A percentile compares a stretch with the other conserved stretches of the same genome.
phyloP scores from a whole-genome alignment of 2,797 vertebrate genomes.

The Poeciliopsis paucimaculata region DNA sequence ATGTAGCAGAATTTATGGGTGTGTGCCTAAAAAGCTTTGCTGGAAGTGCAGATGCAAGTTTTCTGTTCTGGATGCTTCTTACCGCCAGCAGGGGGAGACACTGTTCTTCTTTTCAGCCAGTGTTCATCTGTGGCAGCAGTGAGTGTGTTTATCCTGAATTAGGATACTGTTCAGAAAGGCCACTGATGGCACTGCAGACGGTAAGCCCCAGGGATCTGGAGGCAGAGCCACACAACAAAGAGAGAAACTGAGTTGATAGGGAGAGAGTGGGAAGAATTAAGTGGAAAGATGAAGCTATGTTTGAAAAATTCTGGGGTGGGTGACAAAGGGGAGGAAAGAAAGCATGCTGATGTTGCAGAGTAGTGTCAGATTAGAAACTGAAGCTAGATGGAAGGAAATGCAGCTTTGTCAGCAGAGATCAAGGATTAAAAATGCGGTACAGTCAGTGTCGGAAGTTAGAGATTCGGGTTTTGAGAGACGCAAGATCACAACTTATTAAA shows the following conservation, averaged over 20 bases:
- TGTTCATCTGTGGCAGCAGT: conserved; percentile 54
- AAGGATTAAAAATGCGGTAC: conserved; percentile 11
- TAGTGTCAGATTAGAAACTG: conserved; percentile 19
- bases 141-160: conserved; percentile 52
- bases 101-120: background rate
- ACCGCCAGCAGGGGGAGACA: conserved; percentile 62
- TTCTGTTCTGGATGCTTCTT: background rate
- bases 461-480: conserved; percentile 3
- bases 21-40: background rate
- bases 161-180: conserved; percentile 45
- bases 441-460: conserved; percentile 20
- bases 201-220: conserved; percentile 35
- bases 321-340: conserved; percentile 32
- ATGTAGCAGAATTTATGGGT: conserved; percentile 20
- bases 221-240: conserved; percentile 23
- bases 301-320: conserved; percentile 38
- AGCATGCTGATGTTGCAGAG: conserved; percentile 25
- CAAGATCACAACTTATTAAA: conserved; percentile 64
- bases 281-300: conserved; percentile 27
- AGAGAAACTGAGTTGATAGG: conserved; percentile 16
- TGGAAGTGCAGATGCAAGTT: background rate
- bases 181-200: conserved; percentile 51
- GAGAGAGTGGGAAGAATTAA: conserved; percentile 24
- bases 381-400: conserved; percentile 8
- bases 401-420: conserved; percentile 3